These are phyloP conservation scores for Mesocricetus auratus DNA, from an alignment of 2,113 vertebrate genomes.

Conservation along the genomic window DNA sequence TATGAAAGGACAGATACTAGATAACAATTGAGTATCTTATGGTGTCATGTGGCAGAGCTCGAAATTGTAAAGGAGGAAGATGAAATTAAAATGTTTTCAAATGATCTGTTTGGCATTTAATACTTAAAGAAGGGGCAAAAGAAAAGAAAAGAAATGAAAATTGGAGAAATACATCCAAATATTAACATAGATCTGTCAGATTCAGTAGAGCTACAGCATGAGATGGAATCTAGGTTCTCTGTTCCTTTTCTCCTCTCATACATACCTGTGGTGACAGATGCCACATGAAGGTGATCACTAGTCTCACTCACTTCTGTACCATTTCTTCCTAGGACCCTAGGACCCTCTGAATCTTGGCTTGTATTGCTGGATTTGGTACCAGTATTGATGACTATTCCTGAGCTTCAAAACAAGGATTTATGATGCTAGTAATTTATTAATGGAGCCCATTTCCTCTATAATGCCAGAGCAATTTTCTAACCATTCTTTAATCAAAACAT, in stretches of 20 bases:
- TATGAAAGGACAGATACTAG: neutral
- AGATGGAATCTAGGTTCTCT: neutral
- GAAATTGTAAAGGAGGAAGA: neutral
- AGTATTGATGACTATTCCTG: neutral
- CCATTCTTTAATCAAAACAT: slow-evolving; percentile 75
- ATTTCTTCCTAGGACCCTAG: slow-evolving; percentile 35
- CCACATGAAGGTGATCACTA: neutral
- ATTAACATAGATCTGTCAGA: neutral
- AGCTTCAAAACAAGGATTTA: slow-evolving; percentile 58
- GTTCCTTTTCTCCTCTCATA: neutral
- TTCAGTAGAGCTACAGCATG: neutral
- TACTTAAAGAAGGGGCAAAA: neutral
- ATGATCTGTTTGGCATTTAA: neutral
- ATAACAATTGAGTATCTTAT: neutral
- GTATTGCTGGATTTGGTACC: slow-evolving; percentile 8
- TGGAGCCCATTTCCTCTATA: slow-evolving; percentile 61
- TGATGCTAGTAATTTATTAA: slow-evolving; percentile 62
- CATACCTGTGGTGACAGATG: neutral
- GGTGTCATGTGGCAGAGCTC: neutral
- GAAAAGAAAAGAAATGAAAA: neutral
- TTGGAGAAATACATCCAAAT: neutral
- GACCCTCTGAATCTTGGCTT: neutral
- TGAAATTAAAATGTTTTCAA: neutral
- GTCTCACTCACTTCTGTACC: neutral
- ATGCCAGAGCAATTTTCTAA: slow-evolving; percentile 70